phyloP scores from a whole-genome alignment of 2,888 invertebrate species.

The Athrips mouffetella region DNA sequence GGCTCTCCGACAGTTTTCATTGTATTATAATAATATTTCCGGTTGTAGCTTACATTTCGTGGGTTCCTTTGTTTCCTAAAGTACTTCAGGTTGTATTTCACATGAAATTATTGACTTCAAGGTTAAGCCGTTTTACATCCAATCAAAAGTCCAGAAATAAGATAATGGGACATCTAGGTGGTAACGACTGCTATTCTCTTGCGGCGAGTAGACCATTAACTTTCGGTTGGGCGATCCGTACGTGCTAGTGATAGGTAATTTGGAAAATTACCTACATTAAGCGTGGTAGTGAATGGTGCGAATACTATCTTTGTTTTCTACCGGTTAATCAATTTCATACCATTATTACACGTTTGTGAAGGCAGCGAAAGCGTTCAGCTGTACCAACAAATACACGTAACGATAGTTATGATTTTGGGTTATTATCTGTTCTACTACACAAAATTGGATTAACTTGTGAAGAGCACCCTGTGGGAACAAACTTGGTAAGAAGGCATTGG shows the following conservation, averaged over 20 bases:
- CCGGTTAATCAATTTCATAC: slow-evolving; percentile 48
- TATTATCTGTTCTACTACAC: too few species aligned
- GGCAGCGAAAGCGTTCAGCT: slow-evolving; percentile 41
- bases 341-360: slow-evolving; percentile 22
- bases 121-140: not conserved
- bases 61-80: not conserved
- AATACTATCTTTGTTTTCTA: slow-evolving; percentile 42
- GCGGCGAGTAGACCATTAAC: slow-evolving; percentile 34
- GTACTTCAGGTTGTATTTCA: not conserved
- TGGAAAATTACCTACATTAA: slow-evolving; percentile 43
- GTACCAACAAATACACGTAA: not conserved
- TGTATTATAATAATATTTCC: slow-evolving; percentile 40
- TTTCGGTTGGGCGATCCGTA: slow-evolving; percentile 36
- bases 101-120: slow-evolving; percentile 5
- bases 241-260: slow-evolving; percentile 40
- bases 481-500: too few species aligned
- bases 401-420: too few species aligned
- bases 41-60: slow-evolving; percentile 21
- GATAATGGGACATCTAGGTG: slow-evolving; percentile 36
- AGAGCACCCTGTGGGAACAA: too few species aligned
- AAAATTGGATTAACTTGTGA: too few species aligned
- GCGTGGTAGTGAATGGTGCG: slow-evolving; percentile 37
- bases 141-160: slow-evolving; percentile 14
- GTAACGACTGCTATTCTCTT: slow-evolving; percentile 37
- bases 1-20: slow-evolving; percentile 33